Percentiles rank a stretch among this genome's conserved stretches.
These are phyloP conservation scores for Hydrolagus affinis DNA, from an alignment of 2,113 vertebrate genomes.

Conservation along the genomic window DNA sequence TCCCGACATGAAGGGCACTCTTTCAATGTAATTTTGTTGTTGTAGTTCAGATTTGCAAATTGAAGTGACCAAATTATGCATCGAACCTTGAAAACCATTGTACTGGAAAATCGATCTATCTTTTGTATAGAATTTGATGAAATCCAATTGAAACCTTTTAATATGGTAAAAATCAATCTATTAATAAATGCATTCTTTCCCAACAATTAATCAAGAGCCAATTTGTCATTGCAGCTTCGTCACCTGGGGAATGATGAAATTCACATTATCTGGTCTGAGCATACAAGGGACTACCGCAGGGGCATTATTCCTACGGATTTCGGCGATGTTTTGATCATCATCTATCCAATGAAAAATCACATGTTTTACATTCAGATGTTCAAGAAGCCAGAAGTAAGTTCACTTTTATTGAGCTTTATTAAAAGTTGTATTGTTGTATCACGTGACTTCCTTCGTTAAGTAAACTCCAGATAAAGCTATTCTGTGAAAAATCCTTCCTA, in stretches of 20 bases:
- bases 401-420: conserved; percentile 15
- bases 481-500: neutral
- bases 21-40: too few species aligned
- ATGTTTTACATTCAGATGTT: conserved; percentile 93
- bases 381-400: conserved; percentile 87
- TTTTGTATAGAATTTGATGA: too few species aligned
- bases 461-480: neutral
- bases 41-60: neutral
- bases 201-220: conserved; percentile 55
- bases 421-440: neutral
- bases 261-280: conserved; percentile 97
- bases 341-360: conserved; percentile 96
- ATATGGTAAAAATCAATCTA: neutral
- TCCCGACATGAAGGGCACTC: too few species aligned
- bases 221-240: conserved; percentile 77
- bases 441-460: neutral
- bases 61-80: neutral
- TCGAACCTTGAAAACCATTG: too few species aligned
- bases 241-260: conserved; percentile 98
- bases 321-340: conserved; percentile 90
- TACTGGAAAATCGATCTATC: too few species aligned
- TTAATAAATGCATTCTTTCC: conserved; percentile 29
- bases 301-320: conserved; percentile 97
- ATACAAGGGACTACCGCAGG: conserved; percentile 87
- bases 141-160: conserved; percentile 15